phyloP scores from a whole-genome alignment of 2,113 vertebrate genomes.

The Colinus virginianus region DNA sequence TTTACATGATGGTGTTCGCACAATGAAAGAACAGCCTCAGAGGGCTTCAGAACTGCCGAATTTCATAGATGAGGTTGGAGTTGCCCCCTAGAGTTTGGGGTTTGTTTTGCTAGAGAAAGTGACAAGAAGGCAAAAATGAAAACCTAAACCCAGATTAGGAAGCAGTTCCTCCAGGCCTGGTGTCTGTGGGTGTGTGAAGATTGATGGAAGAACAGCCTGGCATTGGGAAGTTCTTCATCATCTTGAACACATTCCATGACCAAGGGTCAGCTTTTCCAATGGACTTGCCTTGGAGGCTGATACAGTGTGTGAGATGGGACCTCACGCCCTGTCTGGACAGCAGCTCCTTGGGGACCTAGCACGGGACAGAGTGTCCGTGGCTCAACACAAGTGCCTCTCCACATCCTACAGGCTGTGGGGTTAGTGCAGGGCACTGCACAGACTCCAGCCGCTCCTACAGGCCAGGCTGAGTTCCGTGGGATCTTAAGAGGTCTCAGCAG shows the following conservation, averaged over 20 bases:
- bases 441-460: neutral
- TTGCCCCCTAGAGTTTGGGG: neutral
- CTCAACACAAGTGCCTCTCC: neutral
- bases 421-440: neutral
- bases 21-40: neutral
- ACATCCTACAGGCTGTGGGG: neutral
- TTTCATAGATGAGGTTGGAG: slow-evolving; percentile 1
- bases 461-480: neutral
- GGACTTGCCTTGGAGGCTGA: neutral
- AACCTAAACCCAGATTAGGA: neutral
- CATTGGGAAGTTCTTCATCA: neutral
- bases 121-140: neutral
- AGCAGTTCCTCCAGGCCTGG: neutral
- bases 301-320: accelerated
- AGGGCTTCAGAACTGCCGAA: neutral
- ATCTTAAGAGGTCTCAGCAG: neutral
- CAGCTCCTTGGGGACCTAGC: accelerated
- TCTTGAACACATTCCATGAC: neutral
- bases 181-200: neutral
- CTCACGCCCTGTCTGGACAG: neutral
- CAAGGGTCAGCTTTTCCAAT: neutral
- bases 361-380: accelerated
- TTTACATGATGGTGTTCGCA: neutral
- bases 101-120: slow-evolving; percentile 11
- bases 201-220: neutral